phyloP scores from a whole-genome alignment of 2,113 vertebrate species.

The Pogonocichla stellata region DNA sequence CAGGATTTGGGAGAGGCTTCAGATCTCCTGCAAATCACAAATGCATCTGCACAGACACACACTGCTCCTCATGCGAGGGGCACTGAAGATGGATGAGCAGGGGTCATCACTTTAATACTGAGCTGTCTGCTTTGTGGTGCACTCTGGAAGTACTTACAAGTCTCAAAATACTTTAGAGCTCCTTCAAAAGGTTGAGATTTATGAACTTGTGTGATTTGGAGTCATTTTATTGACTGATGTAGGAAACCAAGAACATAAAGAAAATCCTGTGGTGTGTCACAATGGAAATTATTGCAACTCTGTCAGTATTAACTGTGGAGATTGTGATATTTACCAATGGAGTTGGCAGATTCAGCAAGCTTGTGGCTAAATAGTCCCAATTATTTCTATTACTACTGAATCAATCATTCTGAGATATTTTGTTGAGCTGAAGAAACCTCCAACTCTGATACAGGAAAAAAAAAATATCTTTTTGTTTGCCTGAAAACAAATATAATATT shows the following conservation, averaged over 20 bases:
- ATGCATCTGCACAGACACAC: not conserved
- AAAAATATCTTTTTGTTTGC: not conserved
- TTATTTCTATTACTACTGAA: not conserved
- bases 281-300: not conserved
- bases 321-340: not conserved
- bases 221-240: not conserved
- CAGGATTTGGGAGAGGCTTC: not conserved
- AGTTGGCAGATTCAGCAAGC: not conserved
- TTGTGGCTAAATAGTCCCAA: not conserved
- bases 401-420: not conserved
- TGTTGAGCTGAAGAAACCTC: not conserved
- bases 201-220: not conserved
- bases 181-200: not conserved
- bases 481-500: not conserved
- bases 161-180: not conserved
- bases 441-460: not conserved
- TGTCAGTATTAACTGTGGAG: not conserved
- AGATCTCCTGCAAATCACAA: not conserved
- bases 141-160: not conserved
- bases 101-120: not conserved
- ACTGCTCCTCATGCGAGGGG: accelerated
- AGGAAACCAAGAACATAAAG: not conserved
- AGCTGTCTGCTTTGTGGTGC: not conserved
- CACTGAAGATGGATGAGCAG: not conserved
- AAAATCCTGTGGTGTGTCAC: not conserved